Base-by-base conservation (phyloP, 2,113 vertebrate species). In the Elephas maximus region DNA sequence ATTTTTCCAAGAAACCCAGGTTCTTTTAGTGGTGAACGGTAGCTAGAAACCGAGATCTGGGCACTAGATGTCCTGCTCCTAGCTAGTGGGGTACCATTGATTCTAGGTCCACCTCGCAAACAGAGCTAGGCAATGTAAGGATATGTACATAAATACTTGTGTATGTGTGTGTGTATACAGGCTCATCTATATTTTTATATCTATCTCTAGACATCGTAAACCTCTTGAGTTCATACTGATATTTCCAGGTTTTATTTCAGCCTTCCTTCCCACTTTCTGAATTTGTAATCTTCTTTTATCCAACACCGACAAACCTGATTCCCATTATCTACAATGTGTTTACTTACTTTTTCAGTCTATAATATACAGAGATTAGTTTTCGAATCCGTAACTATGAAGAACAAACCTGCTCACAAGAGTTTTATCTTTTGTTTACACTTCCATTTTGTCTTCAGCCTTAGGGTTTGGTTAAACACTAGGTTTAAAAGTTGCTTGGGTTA, bases 281-380 rank as follows among this genome's bases (percentile, higher is more conserved):
- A 62, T 90, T 80, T 92, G 33, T 85, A 88, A 63, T 57, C 53
- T 92, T 93, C 85, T 33, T 93, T 76, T 91, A 67, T 93, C 28
- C n/a, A 92, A 24, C 62, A 62, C 74, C 60, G 53, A 82, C 51
- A 88, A 69, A 80, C 17, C 6, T 82, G 17, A 6, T 14, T 90
- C 4, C 21, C 80, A 21, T 93, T 87, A 51, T 78, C 48, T 28
- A 67, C 23, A 83, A 14, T 78, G 30, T 71, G 63, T 80, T 91
- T 87, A 83, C 53, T 69, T 57, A 17, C 15, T 15, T 57, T 88
- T 90, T 76, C 20, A 80, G 20, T 93, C 37, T 81, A 81, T 45
- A 78, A 73, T 90, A 17, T 60, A 62, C 53, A 91, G 87, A 80
- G 45, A 73, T 37, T 89, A 80, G 44, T 79, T 73, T 96, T 83